phyloP scores from a whole-genome alignment of 2,888 invertebrate species.

The Hypselothyrea guttata region DNA sequence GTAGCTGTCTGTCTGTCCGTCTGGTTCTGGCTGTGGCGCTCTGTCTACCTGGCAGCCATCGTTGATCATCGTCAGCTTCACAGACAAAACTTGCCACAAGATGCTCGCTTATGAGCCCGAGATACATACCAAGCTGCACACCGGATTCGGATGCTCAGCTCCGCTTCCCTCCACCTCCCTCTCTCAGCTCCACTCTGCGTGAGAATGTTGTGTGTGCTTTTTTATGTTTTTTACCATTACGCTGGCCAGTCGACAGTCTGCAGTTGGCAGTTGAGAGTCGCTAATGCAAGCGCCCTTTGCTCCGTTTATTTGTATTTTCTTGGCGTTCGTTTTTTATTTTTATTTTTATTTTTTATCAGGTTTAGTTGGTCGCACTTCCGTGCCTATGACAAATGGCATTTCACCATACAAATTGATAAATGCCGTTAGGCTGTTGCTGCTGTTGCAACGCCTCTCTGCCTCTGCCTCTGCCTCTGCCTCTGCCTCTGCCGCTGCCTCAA shows the following conservation, averaged over 20 bases:
- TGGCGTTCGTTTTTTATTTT: too few relatives aligned
- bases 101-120: conserved; percentile 36
- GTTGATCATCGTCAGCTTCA: conserved; percentile 56
- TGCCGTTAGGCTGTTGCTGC: conserved; percentile 58
- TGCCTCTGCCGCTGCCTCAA: conserved; percentile 20
- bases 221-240: conserved; percentile 62
- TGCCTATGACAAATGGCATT: conserved; percentile 62
- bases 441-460: conserved; percentile 29
- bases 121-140: conserved; percentile 35
- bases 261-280: conserved; percentile 26
- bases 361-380: conserved; percentile 35
- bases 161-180: not conserved
- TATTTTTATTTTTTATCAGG: too few relatives aligned
- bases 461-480: not conserved
- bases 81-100: conserved; percentile 55
- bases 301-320: too few relatives aligned
- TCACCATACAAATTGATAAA: conserved; percentile 66
- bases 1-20: conserved; percentile 22
- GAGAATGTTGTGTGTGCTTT: conserved; percentile 46
- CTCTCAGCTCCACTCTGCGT: conserved; percentile 4
- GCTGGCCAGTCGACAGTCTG: conserved; percentile 32
- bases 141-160: conserved; percentile 57
- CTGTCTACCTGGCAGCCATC: conserved; percentile 52
- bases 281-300: conserved; percentile 57
- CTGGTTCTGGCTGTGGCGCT: conserved; percentile 27